A percentile compares a stretch with the other conserved stretches of the same genome.
phyloP scores from a whole-genome alignment of 2,888 invertebrate species.

The Drosophila anceps region DNA sequence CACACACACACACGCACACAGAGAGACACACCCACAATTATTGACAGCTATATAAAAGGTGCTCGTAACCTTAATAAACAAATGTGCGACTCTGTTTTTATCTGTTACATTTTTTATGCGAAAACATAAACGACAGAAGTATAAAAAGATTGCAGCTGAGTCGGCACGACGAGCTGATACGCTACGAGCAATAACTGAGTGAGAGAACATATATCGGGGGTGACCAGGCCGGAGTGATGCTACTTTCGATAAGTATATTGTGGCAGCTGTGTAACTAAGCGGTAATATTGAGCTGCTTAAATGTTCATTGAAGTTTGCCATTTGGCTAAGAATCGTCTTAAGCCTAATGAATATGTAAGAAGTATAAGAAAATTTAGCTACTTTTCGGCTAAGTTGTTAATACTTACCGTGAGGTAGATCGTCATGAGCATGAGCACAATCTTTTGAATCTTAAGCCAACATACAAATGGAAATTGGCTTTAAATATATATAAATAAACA shows the following conservation, averaged over 20 bases:
- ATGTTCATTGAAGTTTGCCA: not conserved
- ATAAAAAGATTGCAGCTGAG: not conserved
- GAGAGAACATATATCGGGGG: no score
- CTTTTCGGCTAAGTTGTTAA: not conserved
- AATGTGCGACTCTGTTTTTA: constrained; percentile 38
- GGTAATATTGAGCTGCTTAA: not conserved
- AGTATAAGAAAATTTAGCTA: not conserved
- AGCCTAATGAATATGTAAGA: not conserved
- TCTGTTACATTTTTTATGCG: constrained; percentile 55
- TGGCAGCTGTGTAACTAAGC: no score
- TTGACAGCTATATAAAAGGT: constrained; percentile 43
- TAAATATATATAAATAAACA: not conserved
- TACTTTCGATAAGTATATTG: not conserved
- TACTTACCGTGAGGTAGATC: not conserved
- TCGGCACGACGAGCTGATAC: not conserved
- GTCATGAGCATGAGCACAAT: not conserved
- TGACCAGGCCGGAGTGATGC: not conserved
- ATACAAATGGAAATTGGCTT: fast-evolving
- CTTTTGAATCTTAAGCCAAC: not conserved
- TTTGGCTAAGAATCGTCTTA: not conserved
- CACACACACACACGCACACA: not conserved
- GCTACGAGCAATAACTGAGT: fast-evolving
- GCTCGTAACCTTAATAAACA: constrained; percentile 35
- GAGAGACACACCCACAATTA: constrained; percentile 17
- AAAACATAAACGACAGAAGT: constrained; percentile 49